Evolutionary conservation across 2,113 vertebrate genomes (phyloP).

Genomic region (Melozone crissalis): DNA sequence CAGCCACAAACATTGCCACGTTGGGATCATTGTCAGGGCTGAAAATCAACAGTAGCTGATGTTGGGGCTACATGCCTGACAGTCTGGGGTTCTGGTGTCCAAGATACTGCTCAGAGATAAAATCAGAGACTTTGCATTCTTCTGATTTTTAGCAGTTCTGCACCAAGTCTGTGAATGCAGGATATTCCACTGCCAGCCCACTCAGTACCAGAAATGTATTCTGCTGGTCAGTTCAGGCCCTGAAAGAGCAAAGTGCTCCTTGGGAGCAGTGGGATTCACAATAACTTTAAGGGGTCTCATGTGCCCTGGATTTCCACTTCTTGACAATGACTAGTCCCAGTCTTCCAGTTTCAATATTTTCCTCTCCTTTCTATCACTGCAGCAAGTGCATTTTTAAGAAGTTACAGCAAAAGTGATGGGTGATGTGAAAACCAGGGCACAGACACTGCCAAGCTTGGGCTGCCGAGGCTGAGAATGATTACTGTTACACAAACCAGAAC

Average conservation of each 20-base stretch:
- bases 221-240: neutral
- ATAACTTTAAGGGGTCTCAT: neutral
- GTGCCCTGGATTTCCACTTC: neutral
- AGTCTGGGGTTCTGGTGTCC: neutral
- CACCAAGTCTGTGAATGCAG: neutral
- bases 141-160: neutral
- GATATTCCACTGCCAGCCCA: neutral
- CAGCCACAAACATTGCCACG: fast-evolving
- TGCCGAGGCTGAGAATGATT: neutral
- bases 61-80: neutral
- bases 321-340: neutral
- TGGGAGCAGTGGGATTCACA: neutral
- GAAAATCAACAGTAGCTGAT: neutral
- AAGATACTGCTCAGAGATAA: neutral
- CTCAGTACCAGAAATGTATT: neutral
- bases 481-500: neutral
- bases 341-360: neutral
- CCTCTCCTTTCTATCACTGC: neutral
- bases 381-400: neutral
- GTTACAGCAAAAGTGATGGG: neutral
- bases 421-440: neutral
- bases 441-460: neutral
- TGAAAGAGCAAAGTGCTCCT: neutral
- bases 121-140: neutral
- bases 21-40: too few relatives aligned